Evolutionary conservation across 2,888 invertebrate genomes (phyloP), one percentile per base, ranked within the genome.

Genomic region (Agonopterix alstromeriana): DNA sequence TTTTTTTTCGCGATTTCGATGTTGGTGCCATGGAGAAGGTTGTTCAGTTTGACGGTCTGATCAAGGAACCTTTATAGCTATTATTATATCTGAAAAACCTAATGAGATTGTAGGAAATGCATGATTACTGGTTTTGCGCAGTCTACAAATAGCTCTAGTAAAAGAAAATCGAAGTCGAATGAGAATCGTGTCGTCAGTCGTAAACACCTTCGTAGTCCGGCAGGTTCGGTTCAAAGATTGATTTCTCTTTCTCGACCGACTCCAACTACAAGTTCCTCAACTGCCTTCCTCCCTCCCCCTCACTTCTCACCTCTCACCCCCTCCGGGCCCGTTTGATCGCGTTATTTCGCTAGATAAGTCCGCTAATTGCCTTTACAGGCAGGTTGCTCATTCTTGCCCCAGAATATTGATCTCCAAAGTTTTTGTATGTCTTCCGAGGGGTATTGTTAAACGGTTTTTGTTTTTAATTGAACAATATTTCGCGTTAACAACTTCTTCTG

Each of bases 341-440:
- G 77, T 77, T 77, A 77, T 74, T 74, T 73, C 76, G 62, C 67
- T 67, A 79, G 82, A 82, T 84, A 81, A 83, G 77, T 76, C 79
- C 71, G 76, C 76, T 86, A 84, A 86, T 85, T 86, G 85, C 70
- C 78, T 67, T 65, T 69, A 75, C 74, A 71, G 67, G 64, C 80
- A 83, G 83, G 82, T 85, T 79, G 82, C 72, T 82, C 77, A 71
- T 72, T 72, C 73, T n/a, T 65, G 72, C 67, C 65, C 65, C 69
- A 66, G 68, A 73, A 73, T 82, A 80, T 82, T 77, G 82, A 82
- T 81, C 80, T 70, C 53, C 64, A 55, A 77, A 83, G 73, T 78
- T 84, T 69, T 82, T 83, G 81, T 83, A 77, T 77, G 82, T 81
- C 81, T 83, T 83, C 78, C 61, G 64, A 61, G 55, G 67, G 62